Evolutionary conservation across 2,797 vertebrate species (phyloP).

Genomic region (Propithecus deckenii): DNA sequence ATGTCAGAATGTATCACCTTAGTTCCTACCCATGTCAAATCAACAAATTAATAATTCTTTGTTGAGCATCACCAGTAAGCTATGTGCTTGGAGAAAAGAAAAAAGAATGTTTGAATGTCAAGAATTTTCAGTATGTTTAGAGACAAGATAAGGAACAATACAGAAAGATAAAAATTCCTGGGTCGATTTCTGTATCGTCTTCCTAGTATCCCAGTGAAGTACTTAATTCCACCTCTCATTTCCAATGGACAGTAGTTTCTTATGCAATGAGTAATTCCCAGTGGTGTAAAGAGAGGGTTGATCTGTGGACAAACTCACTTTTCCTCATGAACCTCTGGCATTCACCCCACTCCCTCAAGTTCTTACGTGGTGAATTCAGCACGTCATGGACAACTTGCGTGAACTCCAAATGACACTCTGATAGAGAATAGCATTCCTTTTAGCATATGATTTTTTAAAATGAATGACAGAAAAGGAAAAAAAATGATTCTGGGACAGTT

Average conservation of each 20-base stretch:
- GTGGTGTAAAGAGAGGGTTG: not conserved
- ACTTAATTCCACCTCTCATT: not conserved
- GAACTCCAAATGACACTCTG: not conserved
- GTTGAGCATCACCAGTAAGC: not conserved
- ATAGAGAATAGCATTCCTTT: not conserved
- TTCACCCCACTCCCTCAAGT: fast-evolving
- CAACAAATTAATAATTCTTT: not conserved
- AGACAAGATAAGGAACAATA: not conserved
- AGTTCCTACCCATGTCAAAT: not conserved
- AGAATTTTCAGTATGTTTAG: not conserved
- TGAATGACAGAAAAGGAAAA: constrained; percentile 15
- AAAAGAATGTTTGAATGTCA: not conserved
- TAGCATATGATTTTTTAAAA: not conserved
- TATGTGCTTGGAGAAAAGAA: not conserved
- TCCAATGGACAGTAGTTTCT: not conserved
- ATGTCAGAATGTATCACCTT: not conserved
- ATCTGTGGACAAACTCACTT: not conserved
- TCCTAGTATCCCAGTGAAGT: not conserved
- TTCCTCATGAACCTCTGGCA: not conserved
- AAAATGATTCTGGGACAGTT: not conserved
- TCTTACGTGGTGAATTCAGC: not conserved
- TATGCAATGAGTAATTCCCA: not conserved
- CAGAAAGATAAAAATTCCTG: not conserved
- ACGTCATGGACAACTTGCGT: not conserved
- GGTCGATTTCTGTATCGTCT: not conserved